Percentiles rank a stretch among this genome's conserved stretches.
Evolutionary conservation across 2,797 vertebrate genomes (phyloP).

Genomic region (Xiphorhynchus erythropygius): DNA sequence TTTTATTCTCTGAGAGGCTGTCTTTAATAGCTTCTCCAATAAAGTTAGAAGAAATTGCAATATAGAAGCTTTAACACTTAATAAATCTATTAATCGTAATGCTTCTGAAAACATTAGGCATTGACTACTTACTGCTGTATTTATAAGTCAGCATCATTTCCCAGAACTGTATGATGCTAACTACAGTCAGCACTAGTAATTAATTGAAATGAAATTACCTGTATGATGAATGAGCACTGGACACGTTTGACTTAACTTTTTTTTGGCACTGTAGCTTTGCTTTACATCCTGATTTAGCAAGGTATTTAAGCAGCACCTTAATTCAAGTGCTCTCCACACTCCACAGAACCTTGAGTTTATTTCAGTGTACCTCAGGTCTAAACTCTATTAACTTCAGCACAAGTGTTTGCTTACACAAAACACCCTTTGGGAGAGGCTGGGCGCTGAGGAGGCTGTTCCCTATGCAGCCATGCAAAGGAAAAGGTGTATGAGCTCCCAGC

Average conservation of each 20-base stretch:
- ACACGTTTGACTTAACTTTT: not conserved
- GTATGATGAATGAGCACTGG: not conserved
- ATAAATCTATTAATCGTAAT: not conserved
- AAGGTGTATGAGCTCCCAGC: not conserved
- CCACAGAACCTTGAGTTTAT: not conserved
- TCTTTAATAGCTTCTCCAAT: conserved; percentile 7
- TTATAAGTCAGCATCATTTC: conserved; percentile 9
- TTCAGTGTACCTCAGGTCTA: not conserved
- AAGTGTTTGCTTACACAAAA: not conserved
- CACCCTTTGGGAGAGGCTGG: not conserved
- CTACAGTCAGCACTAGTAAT: not conserved
- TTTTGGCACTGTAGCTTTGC: not conserved
- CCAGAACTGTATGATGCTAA: not conserved
- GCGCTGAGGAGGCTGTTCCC: not conserved
- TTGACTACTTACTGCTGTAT: conserved; percentile 23
- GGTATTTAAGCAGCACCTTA: not conserved
- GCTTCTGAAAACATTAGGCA: not conserved
- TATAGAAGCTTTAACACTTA: not conserved
- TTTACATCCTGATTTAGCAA: not conserved
- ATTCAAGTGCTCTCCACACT: not conserved
- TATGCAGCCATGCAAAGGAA: not conserved
- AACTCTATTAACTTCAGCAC: not conserved
- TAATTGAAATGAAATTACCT: not conserved
- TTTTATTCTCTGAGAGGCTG: not conserved
- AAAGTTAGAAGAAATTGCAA: conserved; percentile 2